A percentile compares a stretch with the other conserved stretches of the same genome.
These are phyloP conservation scores for Drosophila punjabiensis DNA, from an alignment of 1,140 invertebrate genomes.

Conservation along the genomic window DNA sequence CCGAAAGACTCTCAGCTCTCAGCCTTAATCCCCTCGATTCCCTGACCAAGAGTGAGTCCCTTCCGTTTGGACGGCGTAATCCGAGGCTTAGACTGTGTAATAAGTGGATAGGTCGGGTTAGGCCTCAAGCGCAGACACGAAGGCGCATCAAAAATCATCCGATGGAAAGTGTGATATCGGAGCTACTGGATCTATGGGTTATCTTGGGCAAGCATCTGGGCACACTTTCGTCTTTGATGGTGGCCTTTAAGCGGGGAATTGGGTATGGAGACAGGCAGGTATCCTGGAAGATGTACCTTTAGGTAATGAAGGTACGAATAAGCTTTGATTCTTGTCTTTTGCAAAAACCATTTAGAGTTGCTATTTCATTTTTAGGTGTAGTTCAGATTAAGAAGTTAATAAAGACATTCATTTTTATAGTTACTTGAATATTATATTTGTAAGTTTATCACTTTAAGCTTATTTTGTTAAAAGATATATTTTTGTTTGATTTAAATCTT, in stretches of 20 bases:
- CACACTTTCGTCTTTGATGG: constrained; percentile 11
- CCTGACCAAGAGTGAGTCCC: background rate
- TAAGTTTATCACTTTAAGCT: too few relatives aligned
- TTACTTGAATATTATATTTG: background rate
- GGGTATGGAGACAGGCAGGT: background rate
- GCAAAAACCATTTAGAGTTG: background rate
- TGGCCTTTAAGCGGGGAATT: constrained; percentile 5
- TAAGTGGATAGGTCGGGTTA: constrained; percentile 53
- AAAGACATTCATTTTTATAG: background rate
- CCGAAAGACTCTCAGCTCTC: constrained; percentile 44
- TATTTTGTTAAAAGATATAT: too few relatives aligned
- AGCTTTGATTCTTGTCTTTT: background rate
- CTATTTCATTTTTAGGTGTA: background rate
- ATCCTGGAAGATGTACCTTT: too few relatives aligned
- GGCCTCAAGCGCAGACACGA: constrained; percentile 53
- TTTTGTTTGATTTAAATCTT: too few relatives aligned
- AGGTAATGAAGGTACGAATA: background rate
- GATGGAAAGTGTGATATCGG: constrained; percentile 52
- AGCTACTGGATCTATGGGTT: constrained; percentile 45
- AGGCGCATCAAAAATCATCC: constrained; percentile 21
- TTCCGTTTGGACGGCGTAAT: constrained; percentile 47
- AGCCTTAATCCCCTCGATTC: constrained; percentile 1
- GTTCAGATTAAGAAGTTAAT: background rate
- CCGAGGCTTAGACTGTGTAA: constrained; percentile 52
- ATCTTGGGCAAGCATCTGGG: constrained; percentile 17